Conservation (phyloP, 2,888 invertebrate genomes). For the Pteria penguin region DNA sequence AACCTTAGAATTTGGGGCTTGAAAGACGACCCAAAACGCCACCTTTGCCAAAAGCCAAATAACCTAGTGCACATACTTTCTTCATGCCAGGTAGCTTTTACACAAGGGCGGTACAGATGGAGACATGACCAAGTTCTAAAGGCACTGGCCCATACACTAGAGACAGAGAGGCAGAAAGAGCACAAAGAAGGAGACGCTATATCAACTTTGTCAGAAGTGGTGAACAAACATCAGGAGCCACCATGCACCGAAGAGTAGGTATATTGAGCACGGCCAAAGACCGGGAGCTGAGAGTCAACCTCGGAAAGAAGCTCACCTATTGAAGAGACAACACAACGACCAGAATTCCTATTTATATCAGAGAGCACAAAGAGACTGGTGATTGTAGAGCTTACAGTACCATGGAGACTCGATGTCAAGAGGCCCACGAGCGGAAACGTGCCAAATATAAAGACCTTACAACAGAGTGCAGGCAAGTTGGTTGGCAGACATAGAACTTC, state of each 20-base stretch:
- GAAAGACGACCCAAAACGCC: neutral
- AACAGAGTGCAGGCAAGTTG: constrained; percentile 3
- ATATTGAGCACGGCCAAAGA: neutral
- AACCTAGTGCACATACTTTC: too few species aligned
- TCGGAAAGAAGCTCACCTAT: neutral
- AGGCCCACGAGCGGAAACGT: neutral
- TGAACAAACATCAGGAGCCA: neutral
- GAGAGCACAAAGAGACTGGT: neutral
- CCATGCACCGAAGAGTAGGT: neutral
- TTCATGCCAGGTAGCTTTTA: too few species aligned
- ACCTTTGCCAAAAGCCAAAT: neutral
- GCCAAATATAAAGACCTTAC: neutral
- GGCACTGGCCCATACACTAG: neutral
- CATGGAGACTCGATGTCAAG: neutral
- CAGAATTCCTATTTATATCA: too few species aligned
- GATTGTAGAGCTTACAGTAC: neutral
- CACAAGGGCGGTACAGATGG: too few species aligned
- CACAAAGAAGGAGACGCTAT: neutral
- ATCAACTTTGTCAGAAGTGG: neutral
- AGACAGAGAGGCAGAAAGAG: neutral
- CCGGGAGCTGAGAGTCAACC: neutral
- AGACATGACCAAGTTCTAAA: neutral
- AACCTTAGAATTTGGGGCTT: neutral
- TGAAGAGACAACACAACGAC: neutral
- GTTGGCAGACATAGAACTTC: neutral